A percentile compares a stretch with the other conserved stretches of the same genome.
phyloP scores from a whole-genome alignment of 2,113 vertebrate genomes.

The Formicarius rufipectus region DNA sequence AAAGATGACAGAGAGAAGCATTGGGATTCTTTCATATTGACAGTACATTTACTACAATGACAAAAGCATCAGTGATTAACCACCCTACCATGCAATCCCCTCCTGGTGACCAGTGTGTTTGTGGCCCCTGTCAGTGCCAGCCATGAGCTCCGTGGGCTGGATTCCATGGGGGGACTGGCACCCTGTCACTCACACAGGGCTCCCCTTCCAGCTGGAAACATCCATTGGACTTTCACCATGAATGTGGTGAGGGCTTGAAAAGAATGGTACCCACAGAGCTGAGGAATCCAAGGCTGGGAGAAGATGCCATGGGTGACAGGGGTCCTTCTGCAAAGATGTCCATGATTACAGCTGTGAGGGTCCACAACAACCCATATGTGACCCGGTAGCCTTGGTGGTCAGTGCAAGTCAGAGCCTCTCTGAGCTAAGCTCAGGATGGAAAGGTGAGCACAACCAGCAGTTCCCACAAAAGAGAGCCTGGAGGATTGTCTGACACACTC shows the following conservation, averaged over 20 bases:
- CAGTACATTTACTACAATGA: not conserved
- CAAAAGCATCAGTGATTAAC: not conserved
- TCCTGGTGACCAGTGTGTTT: not conserved
- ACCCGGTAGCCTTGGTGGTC: not conserved
- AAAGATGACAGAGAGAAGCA: not conserved
- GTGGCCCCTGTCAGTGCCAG: not conserved
- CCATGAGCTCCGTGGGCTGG: not conserved
- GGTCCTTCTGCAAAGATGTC: not conserved
- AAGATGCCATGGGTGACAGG: not conserved
- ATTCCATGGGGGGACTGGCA: not conserved
- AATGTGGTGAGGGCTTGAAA: rapidly evolving
- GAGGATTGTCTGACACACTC: not conserved
- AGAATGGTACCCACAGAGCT: not conserved
- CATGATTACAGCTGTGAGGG: not conserved
- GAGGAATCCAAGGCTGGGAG: not conserved
- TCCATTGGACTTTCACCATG: not conserved
- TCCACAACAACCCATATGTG: no score
- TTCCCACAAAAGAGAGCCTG: not conserved
- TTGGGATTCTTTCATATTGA: not conserved
- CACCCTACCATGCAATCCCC: not conserved
- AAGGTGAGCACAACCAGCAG: not conserved
- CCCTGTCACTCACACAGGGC: not conserved
- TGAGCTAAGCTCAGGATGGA: rapidly evolving
- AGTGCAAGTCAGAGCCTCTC: not conserved
- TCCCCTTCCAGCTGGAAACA: not conserved